Evolutionary conservation across 1,140 invertebrate species (phyloP).

Genomic region (Meloidogyne chitwoodi): DNA sequence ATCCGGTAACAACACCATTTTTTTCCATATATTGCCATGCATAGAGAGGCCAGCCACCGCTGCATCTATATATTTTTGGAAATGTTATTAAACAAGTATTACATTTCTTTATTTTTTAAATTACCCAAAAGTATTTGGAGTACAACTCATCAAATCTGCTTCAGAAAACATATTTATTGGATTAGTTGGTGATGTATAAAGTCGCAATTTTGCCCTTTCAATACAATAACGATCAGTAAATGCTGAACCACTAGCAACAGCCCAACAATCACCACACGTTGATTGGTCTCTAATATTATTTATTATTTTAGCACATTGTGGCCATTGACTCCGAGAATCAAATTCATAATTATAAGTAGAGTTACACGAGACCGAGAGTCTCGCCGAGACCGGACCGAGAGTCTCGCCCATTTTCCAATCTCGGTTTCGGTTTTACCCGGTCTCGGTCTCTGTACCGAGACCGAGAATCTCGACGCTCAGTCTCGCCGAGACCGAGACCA

Average conservation of each 20-base stretch:
- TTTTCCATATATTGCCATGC: conserved; percentile 3
- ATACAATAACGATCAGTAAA: conserved; percentile 86
- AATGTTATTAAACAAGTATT: too few species aligned
- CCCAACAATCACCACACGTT: conserved; percentile 61
- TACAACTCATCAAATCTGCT: conserved; percentile 13
- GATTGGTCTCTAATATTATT: conserved; percentile 64
- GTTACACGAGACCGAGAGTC: too few species aligned
- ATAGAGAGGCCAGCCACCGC: conserved; percentile 3
- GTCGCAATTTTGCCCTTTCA: conserved; percentile 70
- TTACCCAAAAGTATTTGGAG: not conserved
- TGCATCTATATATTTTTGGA: not conserved
- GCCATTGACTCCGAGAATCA: conserved; percentile 75
- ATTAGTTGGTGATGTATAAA: conserved; percentile 56
- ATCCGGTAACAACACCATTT: conserved; percentile 1
- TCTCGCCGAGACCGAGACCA: too few species aligned
- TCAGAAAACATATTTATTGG: not conserved
- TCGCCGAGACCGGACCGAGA: too few species aligned
- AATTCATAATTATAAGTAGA: conserved; percentile 72
- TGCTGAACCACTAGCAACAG: conserved; percentile 27
- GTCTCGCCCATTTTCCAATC: too few species aligned
- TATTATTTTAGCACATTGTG: conserved; percentile 72
- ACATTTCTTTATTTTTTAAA: too few species aligned
- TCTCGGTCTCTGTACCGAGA: too few species aligned
- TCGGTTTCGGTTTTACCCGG: too few species aligned
- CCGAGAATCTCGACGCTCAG: too few species aligned